A percentile compares a stretch with the other conserved stretches of the same genome.
phyloP scores from a whole-genome alignment of 2,797 vertebrate genomes.

The Sorex maritimensis region DNA sequence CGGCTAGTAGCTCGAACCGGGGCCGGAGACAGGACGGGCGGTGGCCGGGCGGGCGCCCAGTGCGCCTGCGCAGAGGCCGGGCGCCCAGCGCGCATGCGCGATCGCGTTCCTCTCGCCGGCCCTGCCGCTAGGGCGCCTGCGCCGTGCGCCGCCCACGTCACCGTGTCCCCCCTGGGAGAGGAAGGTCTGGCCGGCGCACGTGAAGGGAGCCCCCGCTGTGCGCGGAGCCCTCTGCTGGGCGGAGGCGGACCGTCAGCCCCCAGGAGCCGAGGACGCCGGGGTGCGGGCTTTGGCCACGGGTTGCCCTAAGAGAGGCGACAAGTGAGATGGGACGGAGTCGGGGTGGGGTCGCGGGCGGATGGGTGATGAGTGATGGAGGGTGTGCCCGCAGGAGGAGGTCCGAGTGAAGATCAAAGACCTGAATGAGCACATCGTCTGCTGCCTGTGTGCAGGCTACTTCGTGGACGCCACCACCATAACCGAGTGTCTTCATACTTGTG shows the following conservation, averaged over 20 bases:
- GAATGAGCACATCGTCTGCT: conserved; percentile 99
- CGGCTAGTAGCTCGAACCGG: conserved; percentile 47
- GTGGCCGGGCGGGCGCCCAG: conserved; percentile 67
- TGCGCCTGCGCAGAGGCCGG: conserved; percentile 76
- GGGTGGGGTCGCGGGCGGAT: background rate
- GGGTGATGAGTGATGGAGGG: background rate
- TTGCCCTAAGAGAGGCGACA: background rate
- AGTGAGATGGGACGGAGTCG: background rate
- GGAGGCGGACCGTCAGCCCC: conserved; percentile 54
- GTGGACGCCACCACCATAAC: conserved; percentile 99
- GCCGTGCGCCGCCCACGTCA: conserved; percentile 40
- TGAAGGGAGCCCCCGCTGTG: conserved; percentile 72
- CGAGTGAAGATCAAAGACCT: conserved; percentile 99
- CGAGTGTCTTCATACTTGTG: conserved; percentile 99
- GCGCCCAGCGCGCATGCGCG: conserved; percentile 70
- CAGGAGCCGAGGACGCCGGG: background rate
- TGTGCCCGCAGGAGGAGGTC: conserved; percentile 95
- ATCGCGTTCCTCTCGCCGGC: conserved; percentile 46
- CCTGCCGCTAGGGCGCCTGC: conserved; percentile 68
- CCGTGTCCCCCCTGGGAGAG: conserved; percentile 75
- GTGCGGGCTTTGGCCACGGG: background rate
- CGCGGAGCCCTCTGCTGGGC: conserved; percentile 85
- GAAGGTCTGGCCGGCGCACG: conserved; percentile 53
- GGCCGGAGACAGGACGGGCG: conserved; percentile 69
- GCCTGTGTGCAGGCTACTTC: conserved; percentile 98